Evolutionary conservation across 2,113 vertebrate genomes (phyloP).

Genomic region (Clupea harengus): DNA sequence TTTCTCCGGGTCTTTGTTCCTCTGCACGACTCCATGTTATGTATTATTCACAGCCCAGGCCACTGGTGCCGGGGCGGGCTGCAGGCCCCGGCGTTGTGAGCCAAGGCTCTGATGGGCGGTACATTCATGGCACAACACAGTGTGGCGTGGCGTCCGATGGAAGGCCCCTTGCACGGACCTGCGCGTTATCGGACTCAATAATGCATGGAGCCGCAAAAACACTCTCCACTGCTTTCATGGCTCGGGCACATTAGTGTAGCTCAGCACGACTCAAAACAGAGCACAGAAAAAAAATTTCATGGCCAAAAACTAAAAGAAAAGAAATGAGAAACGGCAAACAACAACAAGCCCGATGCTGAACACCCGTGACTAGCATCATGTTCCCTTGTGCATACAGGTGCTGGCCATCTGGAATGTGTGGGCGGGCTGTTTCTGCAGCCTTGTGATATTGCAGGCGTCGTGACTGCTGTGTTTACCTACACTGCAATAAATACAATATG

Average conservation of each 20-base stretch:
- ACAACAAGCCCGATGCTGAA: neutral
- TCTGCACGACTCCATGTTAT: constrained; percentile 23
- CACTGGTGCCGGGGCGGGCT: neutral
- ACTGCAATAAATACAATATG: neutral
- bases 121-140: neutral
- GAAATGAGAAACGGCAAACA: neutral
- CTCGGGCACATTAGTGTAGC: neutral
- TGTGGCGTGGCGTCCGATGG: neutral
- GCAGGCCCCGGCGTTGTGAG: neutral
- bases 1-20: constrained; percentile 25
- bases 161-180: neutral
- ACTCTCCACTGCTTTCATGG: neutral
- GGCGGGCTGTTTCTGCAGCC: neutral
- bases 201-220: constrained; percentile 1
- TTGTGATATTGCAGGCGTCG: neutral
- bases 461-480: neutral
- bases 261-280: no score
- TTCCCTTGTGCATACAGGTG: neutral
- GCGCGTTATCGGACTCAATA: constrained; percentile 11
- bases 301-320: neutral
- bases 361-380: neutral
- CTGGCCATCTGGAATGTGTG: constrained; percentile 3
- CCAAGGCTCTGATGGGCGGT: neutral
- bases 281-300: neutral
- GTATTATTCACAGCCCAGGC: constrained; percentile 56